Evolutionary conservation across 2,113 vertebrate genomes (phyloP).

Genomic region (Anoplopoma fimbria): DNA sequence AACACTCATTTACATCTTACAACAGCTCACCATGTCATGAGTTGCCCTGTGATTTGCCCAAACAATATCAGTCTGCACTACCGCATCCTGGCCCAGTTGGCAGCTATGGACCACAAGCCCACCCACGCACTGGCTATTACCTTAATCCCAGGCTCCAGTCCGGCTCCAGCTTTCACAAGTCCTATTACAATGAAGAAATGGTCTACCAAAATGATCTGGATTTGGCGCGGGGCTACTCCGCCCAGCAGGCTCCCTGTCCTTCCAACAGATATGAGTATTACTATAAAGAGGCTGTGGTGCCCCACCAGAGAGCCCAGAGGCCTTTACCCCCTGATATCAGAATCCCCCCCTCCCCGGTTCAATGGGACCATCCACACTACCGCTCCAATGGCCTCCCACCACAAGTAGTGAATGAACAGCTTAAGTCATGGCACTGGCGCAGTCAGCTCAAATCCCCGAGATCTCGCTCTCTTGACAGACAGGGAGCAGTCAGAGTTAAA

Average conservation of each 20-base stretch:
- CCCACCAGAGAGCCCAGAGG: conserved; percentile 71
- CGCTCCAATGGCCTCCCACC: conserved; percentile 72
- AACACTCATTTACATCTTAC: conserved; percentile 85
- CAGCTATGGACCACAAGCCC: conserved; percentile 57
- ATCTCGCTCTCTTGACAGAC: conserved; percentile 88
- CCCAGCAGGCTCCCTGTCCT: conserved; percentile 62
- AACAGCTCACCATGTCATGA: conserved; percentile 80
- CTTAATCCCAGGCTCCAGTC: conserved; percentile 62
- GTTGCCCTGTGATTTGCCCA: conserved; percentile 51
- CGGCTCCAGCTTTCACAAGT: conserved; percentile 63
- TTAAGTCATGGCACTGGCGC: conserved; percentile 89
- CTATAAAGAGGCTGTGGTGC: conserved; percentile 69
- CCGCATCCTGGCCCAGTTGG: conserved; percentile 46
- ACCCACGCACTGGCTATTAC: conserved; percentile 63
- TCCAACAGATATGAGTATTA: conserved; percentile 66
- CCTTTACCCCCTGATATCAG: conserved; percentile 76
- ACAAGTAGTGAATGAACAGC: conserved; percentile 86
- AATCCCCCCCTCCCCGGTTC: conserved; percentile 81
- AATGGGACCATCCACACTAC: conserved; percentile 81
- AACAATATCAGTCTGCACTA: conserved; percentile 59
- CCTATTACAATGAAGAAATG: conserved; percentile 69
- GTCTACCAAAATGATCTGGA: conserved; percentile 70
- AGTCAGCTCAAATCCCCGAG: conserved; percentile 81
- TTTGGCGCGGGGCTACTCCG: conserved; percentile 72
- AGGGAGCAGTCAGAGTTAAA: conserved; percentile 84